phyloP scores from a whole-genome alignment of 1,140 invertebrate genomes.

The Apis dorsata region DNA sequence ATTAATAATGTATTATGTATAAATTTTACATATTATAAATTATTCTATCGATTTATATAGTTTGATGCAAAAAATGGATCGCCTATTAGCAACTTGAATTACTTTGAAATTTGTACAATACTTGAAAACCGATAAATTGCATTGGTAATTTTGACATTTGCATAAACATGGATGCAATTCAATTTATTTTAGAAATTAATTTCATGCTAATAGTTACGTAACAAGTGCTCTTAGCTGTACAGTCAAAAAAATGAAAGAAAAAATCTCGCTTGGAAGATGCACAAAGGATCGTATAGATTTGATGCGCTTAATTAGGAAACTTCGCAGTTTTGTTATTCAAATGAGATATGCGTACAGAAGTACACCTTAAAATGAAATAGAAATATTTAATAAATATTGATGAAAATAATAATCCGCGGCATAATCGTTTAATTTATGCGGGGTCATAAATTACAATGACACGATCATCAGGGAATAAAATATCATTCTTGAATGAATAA shows the following conservation, averaged over 20 bases:
- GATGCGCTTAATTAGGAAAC: constrained; percentile 17
- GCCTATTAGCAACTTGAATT: no score
- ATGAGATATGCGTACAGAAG: not conserved
- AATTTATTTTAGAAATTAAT: not conserved
- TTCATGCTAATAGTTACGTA: not conserved
- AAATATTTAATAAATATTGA: constrained; percentile 24
- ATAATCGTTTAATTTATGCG: constrained; percentile 4
- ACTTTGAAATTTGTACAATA: not conserved
- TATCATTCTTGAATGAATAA: not conserved
- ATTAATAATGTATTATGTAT: no score
- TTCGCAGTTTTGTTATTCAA: constrained; percentile 22
- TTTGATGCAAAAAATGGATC: not conserved
- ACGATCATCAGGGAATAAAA: not conserved
- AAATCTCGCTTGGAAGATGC: not conserved
- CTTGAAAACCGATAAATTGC: not conserved
- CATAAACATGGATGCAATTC: not conserved
- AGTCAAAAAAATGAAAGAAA: not conserved
- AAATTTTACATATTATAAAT: no score
- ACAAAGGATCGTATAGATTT: not conserved
- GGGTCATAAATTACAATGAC: constrained; percentile 6
- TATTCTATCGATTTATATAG: no score
- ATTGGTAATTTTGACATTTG: not conserved
- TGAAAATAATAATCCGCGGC: not conserved
- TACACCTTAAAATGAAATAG: not conserved
- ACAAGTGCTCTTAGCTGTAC: not conserved